Evolutionary conservation across 2,113 vertebrate species (phyloP).

Genomic region (Laterallus jamaicensis): DNA sequence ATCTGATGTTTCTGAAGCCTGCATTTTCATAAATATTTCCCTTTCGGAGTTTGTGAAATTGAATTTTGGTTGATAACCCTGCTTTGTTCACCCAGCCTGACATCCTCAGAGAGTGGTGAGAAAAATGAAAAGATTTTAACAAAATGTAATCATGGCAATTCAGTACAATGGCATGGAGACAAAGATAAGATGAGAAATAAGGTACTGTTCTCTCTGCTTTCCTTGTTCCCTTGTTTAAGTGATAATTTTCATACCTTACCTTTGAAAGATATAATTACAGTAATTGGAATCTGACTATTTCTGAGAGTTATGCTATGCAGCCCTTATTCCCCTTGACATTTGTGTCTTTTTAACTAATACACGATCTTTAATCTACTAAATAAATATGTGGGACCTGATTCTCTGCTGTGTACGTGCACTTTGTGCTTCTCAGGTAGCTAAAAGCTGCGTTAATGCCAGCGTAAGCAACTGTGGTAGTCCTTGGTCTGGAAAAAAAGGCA

Average conservation of each 20-base stretch:
- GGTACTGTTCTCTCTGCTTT: conserved; percentile 32
- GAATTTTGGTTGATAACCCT: conserved; percentile 47
- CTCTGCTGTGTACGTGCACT: neutral
- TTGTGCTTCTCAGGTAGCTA: neutral
- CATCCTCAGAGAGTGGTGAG: conserved; percentile 9
- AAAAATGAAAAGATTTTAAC: conserved; percentile 57
- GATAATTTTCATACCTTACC: conserved; percentile 60
- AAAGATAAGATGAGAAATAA: conserved; percentile 69
- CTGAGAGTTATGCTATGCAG: conserved; percentile 37
- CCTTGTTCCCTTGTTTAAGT: conserved; percentile 34
- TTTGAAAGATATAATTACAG: conserved; percentile 76
- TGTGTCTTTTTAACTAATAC: conserved; percentile 59
- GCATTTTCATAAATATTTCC: conserved; percentile 58
- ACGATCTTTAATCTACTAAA: conserved; percentile 53
- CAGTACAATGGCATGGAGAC: conserved; percentile 48
- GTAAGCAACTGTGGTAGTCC: neutral
- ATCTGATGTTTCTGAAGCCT: conserved; percentile 33
- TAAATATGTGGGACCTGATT: neutral
- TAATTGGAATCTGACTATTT: conserved; percentile 71
- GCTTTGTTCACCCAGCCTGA: conserved; percentile 56
- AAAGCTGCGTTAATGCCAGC: neutral
- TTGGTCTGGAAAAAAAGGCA: neutral
- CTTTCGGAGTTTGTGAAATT: conserved; percentile 40
- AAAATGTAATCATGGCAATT: conserved; percentile 64
- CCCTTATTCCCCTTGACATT: conserved; percentile 32